Base-by-base conservation (phyloP, 2,888 invertebrate species). In the Endotricha flammealis region DNA sequence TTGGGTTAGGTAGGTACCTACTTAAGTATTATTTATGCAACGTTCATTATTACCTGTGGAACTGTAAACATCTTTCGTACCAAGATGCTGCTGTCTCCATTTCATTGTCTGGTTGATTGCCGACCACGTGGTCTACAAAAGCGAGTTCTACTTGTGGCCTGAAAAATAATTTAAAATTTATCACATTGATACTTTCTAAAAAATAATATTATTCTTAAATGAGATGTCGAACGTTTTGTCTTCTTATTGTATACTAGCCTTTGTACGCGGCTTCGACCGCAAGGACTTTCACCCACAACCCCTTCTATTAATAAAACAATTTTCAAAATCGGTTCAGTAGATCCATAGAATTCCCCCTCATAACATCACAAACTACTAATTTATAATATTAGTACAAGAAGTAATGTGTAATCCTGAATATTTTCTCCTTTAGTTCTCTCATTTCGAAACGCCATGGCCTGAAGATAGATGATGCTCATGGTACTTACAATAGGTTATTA, bases 41-140 rank as follows among this genome's bases (percentile, higher is more conserved):
- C n/a, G 8, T 17, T 10, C 23, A 9, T 8, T 5, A 7, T 42
- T 53, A 85, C 87, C 87, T 89, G 67, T 90, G 90, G 58, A 90
- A 90, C 57, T 90, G 89, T 36, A 90, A 64, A 28, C 88, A 83
- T 4, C 85, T 74, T 47, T 90, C 90, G 53, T 90, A 90, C 99
- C 99, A 99, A 57, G 95, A 90, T 0, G 94, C 97, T 0, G 92
- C 93, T 20, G 90, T 83, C 71, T 95, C 95, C 99, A 99, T 99
- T 53, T 91, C 88, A 29, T 91, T 79, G 59, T 98, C 96, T 0
- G 98, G 97, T 74, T 99, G 98, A 77, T 99, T 99, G 2, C 98
- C 98, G 4, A 99, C 99, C 32, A 97, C 92, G 68, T 99, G 99
- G 73, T 99, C 99, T 39, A 99, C 92, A 65, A 97, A 97, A 65